phyloP scores from a whole-genome alignment of 2,888 invertebrate species.

The Oligia strigilis region DNA sequence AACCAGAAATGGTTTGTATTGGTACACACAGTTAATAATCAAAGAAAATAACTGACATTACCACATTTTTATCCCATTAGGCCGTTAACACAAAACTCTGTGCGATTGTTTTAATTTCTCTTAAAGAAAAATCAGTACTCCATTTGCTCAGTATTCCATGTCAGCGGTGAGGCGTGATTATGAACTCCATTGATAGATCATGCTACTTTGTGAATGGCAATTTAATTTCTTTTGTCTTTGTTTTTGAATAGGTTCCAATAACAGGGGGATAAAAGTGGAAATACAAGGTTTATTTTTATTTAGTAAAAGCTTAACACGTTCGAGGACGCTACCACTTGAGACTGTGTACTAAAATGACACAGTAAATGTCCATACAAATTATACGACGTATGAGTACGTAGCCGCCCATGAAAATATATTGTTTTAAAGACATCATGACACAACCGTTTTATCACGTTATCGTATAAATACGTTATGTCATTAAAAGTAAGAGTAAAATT shows the following conservation, averaged over 20 bases:
- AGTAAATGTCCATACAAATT: no score
- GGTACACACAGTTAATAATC: not conserved
- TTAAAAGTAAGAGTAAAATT: no score
- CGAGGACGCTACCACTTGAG: no score
- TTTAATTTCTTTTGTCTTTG: conserved; percentile 17
- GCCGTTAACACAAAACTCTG: not conserved
- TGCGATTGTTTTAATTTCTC: not conserved
- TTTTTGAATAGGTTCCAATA: not conserved
- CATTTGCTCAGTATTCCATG: conserved; percentile 9
- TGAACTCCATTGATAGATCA: conserved; percentile 34
- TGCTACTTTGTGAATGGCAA: conserved; percentile 33
- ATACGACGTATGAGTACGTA: no score
- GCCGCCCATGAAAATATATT: no score
- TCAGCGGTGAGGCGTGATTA: conserved; percentile 21
- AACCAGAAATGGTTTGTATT: not conserved
- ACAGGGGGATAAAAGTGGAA: not conserved
- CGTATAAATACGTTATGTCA: no score
- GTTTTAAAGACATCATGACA: no score
- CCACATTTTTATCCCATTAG: not conserved
- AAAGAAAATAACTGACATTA: not conserved
- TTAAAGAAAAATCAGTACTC: not conserved
- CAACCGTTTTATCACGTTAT: no score
- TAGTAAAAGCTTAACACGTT: not conserved
- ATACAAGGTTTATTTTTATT: not conserved
- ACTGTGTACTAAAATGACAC: no score